phyloP scores from a whole-genome alignment of 1,140 invertebrate genomes.

The Laodelphax striatellus region DNA sequence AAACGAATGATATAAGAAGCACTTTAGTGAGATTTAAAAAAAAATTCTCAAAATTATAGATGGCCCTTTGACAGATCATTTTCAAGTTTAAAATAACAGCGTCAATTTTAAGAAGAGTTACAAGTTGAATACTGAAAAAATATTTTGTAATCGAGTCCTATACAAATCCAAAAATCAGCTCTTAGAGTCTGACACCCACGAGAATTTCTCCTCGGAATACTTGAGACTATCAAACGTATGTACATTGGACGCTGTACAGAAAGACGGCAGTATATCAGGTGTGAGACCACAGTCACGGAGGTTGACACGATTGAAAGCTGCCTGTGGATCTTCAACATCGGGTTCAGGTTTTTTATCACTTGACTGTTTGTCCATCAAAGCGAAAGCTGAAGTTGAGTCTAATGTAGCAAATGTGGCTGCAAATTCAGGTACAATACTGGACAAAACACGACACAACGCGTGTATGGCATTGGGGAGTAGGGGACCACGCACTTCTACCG shows the following conservation, averaged over 20 bases:
- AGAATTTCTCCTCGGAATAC: conserved; percentile 14
- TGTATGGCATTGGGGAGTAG: conserved; percentile 67
- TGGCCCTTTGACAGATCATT: no score
- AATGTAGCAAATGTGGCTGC: conserved; percentile 23
- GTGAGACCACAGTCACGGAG: conserved; percentile 22
- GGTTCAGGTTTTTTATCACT: not conserved
- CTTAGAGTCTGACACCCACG: not conserved
- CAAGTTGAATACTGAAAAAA: no score
- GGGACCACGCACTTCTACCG: conserved; percentile 67
- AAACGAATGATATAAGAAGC: no score
- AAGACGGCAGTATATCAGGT: conserved; percentile 12
- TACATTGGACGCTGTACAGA: conserved; percentile 2
- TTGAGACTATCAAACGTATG: conserved; percentile 21
- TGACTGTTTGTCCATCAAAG: not conserved
- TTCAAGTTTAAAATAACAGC: no score
- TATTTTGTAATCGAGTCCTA: no score
- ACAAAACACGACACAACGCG: conserved; percentile 53
- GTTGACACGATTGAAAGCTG: conserved; percentile 19
- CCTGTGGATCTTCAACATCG: not conserved
- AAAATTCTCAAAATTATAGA: no score
- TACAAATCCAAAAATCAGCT: no score
- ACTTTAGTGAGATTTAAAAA: no score
- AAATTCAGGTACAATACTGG: conserved; percentile 23
- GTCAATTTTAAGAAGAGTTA: no score
- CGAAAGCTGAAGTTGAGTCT: conserved; percentile 24